Evolutionary conservation across 2,888 invertebrate genomes (phyloP), one percentile per base, ranked within the genome.

Genomic region (Nowickia ferox): DNA sequence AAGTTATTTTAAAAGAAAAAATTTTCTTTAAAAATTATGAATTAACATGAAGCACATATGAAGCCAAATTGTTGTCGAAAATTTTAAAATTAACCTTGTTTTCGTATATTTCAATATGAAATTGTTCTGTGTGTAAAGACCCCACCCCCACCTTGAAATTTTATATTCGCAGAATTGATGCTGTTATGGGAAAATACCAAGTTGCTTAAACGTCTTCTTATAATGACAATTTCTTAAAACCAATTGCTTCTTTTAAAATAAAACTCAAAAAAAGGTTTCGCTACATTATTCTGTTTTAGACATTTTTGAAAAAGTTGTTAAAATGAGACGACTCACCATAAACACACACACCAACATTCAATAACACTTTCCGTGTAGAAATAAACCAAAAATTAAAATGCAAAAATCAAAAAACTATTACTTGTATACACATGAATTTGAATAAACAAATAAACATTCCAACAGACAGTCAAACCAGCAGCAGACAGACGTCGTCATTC

Each of bases 391-490:
- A 82, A 76, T 81, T 72, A 22, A 76, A 76, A 83, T 79, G 83
- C 76, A 80, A 80, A 86, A 83, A 83, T 71, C 53, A 79, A 83
- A 76, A 75, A 77, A 72, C 81, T 77, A 77, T 76, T 66, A 59
- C 17, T 46, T 17, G 22, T 13, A 68, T 38, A 76, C 75, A 72
- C 61, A 71, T 46, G 72, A 61, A 71, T 53, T 57, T 69, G 11
- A 53, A 65, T 65, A 59, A 71, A 65, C 22, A 69, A 78, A 78
- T 66, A 79, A 69, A 84, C 71, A 75, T 75, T 69, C 63, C 69
- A 38, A 48, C 55, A 63, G 46, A 15, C 51, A 59, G 17, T 17
- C 59, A 55, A n/a, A 53, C 44, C 63, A 22, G 15, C 65, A 75
- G 9, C 40, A 61, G 61, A 42, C 61, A 30, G 30, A 30, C 48